Base-by-base conservation (phyloP, 37 sponge, comb jelly and placozoan genomes). In the Theonella swinhoei region DNA sequence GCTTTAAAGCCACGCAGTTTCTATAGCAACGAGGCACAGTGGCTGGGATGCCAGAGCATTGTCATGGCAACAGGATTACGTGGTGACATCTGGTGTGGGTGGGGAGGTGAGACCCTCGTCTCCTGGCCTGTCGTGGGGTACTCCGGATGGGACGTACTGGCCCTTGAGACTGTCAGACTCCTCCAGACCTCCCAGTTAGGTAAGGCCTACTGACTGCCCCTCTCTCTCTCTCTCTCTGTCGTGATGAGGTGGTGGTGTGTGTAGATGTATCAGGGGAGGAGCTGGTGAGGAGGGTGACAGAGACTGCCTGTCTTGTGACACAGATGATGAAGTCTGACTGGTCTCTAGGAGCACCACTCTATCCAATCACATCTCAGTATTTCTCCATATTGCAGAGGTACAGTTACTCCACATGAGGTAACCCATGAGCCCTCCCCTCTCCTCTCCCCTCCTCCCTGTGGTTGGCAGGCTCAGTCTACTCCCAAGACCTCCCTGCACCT, bases 131-230 rank as follows among this genome's bases (percentile, higher is more conserved):
- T 47, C 54, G 33, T 59, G 26, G 8, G 29, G 23, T 89, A 76
- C 65, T 94, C 94, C 24, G 94, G 70, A 0, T 90, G 91, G 94
- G 83, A 89, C 61, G 42, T 78, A 32, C 80, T 94, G 32, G 37
- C 75, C 1, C 77, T 90, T 33, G 69, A 74, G 66, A 76, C 68
- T 0, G 75, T 42, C 54, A 62, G 32, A 9, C 72, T 89, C 39
- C 81, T 94, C 37, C 76, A 70, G 61, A 61, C 41, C 20, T 64
- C 80, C 0, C 86, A 79, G 1, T 19, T 72, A 3, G 88, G 91
- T 91, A 60, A 81, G 75, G 2, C 59, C 1, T n/a, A n/a, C n/a
- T n/a, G n/a, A n/a, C n/a, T n/a, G 62, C 9, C 42, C 36, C 25
- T 29, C 67, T 71, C 14, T 7, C 11, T 47, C 54, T 47, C 7